Percentiles rank a stretch among this genome's conserved stretches.
phyloP scores from a whole-genome alignment of 2,888 invertebrate species.

The Leucophora obtusa region DNA sequence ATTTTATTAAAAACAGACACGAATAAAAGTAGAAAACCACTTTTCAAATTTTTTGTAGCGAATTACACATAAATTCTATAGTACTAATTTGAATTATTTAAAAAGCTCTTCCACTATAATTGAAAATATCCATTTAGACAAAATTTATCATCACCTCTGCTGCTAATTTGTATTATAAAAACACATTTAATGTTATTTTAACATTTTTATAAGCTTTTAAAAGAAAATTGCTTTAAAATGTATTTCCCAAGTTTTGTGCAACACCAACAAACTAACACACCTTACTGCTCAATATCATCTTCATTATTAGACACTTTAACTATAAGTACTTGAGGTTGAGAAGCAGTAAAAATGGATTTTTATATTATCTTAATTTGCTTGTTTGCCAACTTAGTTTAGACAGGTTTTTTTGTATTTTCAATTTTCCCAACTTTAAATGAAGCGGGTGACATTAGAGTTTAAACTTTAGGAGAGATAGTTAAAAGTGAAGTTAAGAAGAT shows the following conservation, averaged over 20 bases:
- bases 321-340: constrained; percentile 6
- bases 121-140: no score
- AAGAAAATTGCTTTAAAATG: not conserved
- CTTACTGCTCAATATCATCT: constrained; percentile 4
- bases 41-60: no score
- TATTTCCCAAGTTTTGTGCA: not conserved
- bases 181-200: not conserved
- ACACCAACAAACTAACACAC: constrained; percentile 4
- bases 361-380: constrained; percentile 38
- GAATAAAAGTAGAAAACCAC: no score
- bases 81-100: no score
- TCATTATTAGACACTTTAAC: constrained; percentile 19
- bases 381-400: constrained; percentile 1
- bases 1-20: no score
- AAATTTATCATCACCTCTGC: no score
- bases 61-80: no score
- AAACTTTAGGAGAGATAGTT: constrained; percentile 5
- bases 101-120: no score
- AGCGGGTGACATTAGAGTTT: not conserved
- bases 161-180: no score
- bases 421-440: not conserved
- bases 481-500: not conserved
- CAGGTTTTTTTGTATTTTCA: not conserved
- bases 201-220: not conserved
- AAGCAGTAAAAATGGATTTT: constrained; percentile 18